These are phyloP conservation scores for Cheiracanthium punctorium DNA, from an alignment of 2,888 invertebrate species.

Conservation along the genomic window DNA sequence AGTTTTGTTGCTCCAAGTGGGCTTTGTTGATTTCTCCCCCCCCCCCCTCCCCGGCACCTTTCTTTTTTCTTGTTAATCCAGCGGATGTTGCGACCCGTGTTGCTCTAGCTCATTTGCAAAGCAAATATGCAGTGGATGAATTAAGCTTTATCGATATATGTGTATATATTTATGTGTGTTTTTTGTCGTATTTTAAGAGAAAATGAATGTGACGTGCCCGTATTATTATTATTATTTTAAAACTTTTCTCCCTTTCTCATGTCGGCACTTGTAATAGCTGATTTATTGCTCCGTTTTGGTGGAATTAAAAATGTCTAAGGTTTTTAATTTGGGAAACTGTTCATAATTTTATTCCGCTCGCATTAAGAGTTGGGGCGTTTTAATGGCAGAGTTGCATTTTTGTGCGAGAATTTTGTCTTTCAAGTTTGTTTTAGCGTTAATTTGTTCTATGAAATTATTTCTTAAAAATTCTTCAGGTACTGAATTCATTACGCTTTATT, in stretches of 20 bases:
- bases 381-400: neutral
- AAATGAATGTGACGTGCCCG: neutral
- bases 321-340: neutral
- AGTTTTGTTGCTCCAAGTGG: slow-evolving; percentile 21
- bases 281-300: neutral
- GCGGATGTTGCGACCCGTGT: slow-evolving; percentile 19
- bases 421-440: slow-evolving; percentile 6
- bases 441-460: neutral
- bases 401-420: neutral
- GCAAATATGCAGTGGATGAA: slow-evolving; percentile 45
- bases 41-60: neutral
- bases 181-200: neutral
- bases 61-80: slow-evolving; percentile 23
- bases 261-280: slow-evolving; percentile 16
- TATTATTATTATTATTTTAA: neutral
- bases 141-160: slow-evolving; percentile 38
- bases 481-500: neutral
- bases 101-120: slow-evolving; percentile 39
- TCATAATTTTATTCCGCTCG: neutral
- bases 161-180: neutral
- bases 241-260: neutral
- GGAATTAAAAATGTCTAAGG: neutral
- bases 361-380: neutral
- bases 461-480: neutral
- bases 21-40: slow-evolving; percentile 23